These are phyloP conservation scores for Antennarius striatus DNA, from an alignment of 2,113 vertebrate genomes.

Conservation along the genomic window DNA sequence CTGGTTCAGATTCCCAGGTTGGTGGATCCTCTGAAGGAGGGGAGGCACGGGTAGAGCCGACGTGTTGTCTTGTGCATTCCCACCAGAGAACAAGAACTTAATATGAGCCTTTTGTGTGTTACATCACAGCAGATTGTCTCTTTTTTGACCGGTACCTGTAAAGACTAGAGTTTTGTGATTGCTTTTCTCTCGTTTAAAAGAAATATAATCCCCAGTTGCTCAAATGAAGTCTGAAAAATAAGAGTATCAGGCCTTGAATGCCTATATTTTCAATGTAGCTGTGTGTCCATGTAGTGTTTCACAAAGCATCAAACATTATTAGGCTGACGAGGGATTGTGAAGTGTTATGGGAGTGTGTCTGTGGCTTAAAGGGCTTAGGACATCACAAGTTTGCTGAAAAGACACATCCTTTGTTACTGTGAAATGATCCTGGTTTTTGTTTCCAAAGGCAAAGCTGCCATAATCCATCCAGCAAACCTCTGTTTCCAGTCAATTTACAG, in stretches of 20 bases:
- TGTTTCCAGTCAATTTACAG: constrained; percentile 23
- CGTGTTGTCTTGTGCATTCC: constrained; percentile 26
- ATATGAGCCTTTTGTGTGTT: not conserved
- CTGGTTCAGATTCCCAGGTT: constrained; percentile 60
- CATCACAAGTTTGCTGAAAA: constrained; percentile 32
- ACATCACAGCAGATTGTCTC: not conserved
- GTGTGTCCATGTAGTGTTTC: constrained; percentile 30
- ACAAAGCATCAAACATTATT: constrained; percentile 44
- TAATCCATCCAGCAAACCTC: constrained; percentile 20
- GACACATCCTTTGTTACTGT: constrained; percentile 29
- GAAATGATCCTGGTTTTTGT: constrained; percentile 33
- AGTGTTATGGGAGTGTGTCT: constrained; percentile 8
- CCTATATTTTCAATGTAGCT: constrained; percentile 37
- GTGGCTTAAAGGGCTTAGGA: constrained; percentile 29
- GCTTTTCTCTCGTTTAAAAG: constrained; percentile 9
- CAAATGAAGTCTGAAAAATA: constrained; percentile 23
- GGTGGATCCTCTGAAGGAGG: constrained; percentile 38
- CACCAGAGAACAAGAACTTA: not conserved
- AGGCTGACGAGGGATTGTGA: constrained; percentile 7
- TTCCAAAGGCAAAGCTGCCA: constrained; percentile 13
- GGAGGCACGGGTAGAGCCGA: constrained; percentile 55
- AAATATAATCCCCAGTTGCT: constrained; percentile 3
- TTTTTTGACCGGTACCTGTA: not conserved
- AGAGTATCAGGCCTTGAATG: constrained; percentile 15
- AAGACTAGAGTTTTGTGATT: constrained; percentile 9